Base-by-base conservation (phyloP, 2,113 vertebrate genomes). In the Alaudala cheleensis region DNA sequence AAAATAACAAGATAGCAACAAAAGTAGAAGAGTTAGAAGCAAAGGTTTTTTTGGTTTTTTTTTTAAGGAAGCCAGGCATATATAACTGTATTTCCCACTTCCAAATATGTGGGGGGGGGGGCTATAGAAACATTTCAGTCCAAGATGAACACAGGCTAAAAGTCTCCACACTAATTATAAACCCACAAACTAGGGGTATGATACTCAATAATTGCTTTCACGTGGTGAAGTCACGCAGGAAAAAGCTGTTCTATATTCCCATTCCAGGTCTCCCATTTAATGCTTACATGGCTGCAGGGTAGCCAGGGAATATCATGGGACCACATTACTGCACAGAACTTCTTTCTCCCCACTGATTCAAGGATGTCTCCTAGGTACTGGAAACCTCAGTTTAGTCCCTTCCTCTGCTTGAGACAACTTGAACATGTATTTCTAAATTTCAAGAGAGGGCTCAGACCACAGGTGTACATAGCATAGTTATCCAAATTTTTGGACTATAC, bases 181-280 rank as follows among this genome's bases (percentile, higher is more conserved):
- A 86, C 2, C 2, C 53, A 50, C 4, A 62, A 80, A 81, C 64
- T 51, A 81, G 12, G 54, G 5, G 4, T 54, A 66, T 7, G 12
- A 72, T 51, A 65, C 6, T 12, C 70, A 86, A 37, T 10, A 45
- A 65, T 57, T 39, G 23, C 13, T 92, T 86, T 65, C 31, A 62
- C 0, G 0, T 28, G 28, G 12, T 42, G 50, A 81, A 89, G 15
- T 6, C 19, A 42, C 2, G 1, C 10, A 78, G 34, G 18, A 81
- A 66, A 29, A 78, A 66, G 7, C 14, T 42, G 7, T 33, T 61
- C 39, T 64, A 54, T 20, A 58, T 34, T 96, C 26, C 16, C 39
- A 24, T 61, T 83, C 61, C 28, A 57, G 31, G 20, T 76, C 21
- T 92, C 50, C 45, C 9, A 74, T 49, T 77, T 42, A 39, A 61